Conservation (phyloP, 1,140 invertebrate species). For the Zaprionus ghesquierei region DNA sequence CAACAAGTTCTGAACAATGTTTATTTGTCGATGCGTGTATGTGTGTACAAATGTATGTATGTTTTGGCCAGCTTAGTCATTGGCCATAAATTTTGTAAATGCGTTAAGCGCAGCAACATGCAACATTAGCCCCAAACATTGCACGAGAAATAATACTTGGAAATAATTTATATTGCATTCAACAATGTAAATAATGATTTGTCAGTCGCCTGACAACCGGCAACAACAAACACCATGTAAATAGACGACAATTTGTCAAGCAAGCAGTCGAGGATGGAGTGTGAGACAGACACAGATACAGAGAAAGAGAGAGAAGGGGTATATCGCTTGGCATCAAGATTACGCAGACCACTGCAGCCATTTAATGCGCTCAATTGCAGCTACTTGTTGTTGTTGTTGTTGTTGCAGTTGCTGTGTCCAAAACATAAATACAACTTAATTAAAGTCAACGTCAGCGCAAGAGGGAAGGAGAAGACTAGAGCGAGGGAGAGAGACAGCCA, state of each 20-base stretch:
- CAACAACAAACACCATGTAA: slow-evolving; percentile 63
- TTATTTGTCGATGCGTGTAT: slow-evolving; percentile 39
- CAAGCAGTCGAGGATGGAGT: slow-evolving; percentile 7
- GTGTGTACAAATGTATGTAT: slow-evolving; percentile 2
- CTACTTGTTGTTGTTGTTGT: background rate
- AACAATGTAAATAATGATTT: slow-evolving; percentile 77
- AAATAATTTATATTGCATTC: slow-evolving; percentile 68
- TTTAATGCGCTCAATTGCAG: slow-evolving; percentile 41
- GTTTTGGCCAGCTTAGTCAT: slow-evolving; percentile 38
- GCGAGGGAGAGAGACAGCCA: slow-evolving; percentile 15
- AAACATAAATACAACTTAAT: slow-evolving; percentile 80
- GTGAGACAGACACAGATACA: background rate
- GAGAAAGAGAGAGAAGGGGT: background rate
- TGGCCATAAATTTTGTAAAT: slow-evolving; percentile 55
- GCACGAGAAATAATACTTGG: slow-evolving; percentile 58
- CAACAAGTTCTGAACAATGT: slow-evolving; percentile 65
- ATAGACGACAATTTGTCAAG: slow-evolving; percentile 72
- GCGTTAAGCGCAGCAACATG: slow-evolving; percentile 16
- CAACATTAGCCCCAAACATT: slow-evolving; percentile 21
- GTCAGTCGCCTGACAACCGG: slow-evolving; percentile 60
- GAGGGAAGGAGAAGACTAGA: too few species aligned
- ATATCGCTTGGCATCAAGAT: slow-evolving; percentile 1
- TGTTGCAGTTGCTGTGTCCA: slow-evolving; percentile 53
- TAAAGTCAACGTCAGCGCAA: slow-evolving; percentile 55
- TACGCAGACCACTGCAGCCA: slow-evolving; percentile 9